Base-by-base conservation (phyloP, 2,888 invertebrate genomes). In the Hirtodrosophila duncani region DNA sequence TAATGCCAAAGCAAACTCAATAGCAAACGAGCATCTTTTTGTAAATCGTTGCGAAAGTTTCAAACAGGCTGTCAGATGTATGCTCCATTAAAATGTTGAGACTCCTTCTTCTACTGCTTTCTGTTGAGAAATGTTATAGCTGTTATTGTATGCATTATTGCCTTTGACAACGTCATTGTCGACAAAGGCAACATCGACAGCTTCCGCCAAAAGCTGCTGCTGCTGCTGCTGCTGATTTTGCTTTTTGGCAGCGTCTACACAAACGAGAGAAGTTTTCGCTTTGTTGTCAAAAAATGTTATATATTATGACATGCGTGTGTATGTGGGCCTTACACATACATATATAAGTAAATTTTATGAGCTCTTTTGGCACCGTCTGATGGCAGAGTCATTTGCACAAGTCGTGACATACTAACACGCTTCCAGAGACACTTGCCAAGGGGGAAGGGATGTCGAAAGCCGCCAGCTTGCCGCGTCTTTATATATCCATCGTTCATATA, bases 301-400 rank as follows among this genome's bases (percentile, higher is more conserved):
- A 13, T 41, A 13, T n/a, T 46, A 16, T 16, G 18, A 10, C 38
- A 17, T 41, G 37, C 44, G 36, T 51, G 50, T 42, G 49, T 56
- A 46, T 30, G 55, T 49, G n/a, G n/a, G n/a, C n/a, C n/a, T n/a
- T n/a, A n/a, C n/a, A n/a, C n/a, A n/a, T 60, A 33, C 18, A 29
- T 34, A 55, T 46, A 39, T 49, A 46, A 56, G 56, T 34, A 77
- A 72, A 62, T 77, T 78, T 80, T 72, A 72, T 72, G 71, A 77
- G 78, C 71, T 71, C 48, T 59, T 71, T 71, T 77, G 71, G 75
- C 69, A 74, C 70, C 64, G 72, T 71, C 68, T 80, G 80, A 72
- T 72, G 72, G 72, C 81, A 46, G 53, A 63, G 72, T 72, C 72
- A 72, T 72, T 72, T 72, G 78, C 75, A 63, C 63, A 63, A 78